A percentile compares a stretch with the other conserved stretches of the same genome.
phyloP scores from a whole-genome alignment of 2,888 invertebrate species.

The Orchestes rusci region DNA sequence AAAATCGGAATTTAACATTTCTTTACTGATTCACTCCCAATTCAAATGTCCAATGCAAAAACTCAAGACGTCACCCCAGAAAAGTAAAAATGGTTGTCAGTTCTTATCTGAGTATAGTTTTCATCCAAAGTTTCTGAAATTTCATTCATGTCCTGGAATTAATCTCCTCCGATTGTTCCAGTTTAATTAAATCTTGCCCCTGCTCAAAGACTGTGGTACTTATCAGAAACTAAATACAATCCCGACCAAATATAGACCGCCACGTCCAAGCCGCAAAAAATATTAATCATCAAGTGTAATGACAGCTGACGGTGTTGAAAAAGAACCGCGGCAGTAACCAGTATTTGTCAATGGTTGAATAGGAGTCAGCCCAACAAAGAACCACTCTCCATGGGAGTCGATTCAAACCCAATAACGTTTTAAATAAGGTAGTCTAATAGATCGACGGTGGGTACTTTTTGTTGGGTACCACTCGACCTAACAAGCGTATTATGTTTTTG shows the following conservation, averaged over 20 bases:
- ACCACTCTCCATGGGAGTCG: constrained; percentile 20
- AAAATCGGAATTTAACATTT: no score
- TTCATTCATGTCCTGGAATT: no score
- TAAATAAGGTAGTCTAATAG: constrained; percentile 25
- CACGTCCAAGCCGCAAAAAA: not conserved
- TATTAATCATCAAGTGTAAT: constrained; percentile 8
- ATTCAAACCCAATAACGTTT: constrained; percentile 20
- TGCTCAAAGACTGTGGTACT: no score
- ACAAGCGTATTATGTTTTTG: constrained; percentile 24
- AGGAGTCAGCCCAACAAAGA: constrained; percentile 15
- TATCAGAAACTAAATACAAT: no score
- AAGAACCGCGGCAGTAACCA: constrained; percentile 11
- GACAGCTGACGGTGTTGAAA: constrained; percentile 10
- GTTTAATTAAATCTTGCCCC: no score
- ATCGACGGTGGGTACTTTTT: constrained; percentile 12
- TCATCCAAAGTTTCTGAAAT: no score
- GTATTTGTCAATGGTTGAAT: constrained; percentile 19
- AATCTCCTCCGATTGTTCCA: no score
- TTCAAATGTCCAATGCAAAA: no score
- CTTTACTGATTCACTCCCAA: no score
- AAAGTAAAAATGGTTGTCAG: no score
- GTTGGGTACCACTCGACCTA: constrained; percentile 17
- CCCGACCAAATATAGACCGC: not conserved
- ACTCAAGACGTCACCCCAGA: no score
- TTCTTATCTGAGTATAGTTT: no score